Conservation (phyloP, 2,113 vertebrate genomes). For the Pelusios castaneus region DNA sequence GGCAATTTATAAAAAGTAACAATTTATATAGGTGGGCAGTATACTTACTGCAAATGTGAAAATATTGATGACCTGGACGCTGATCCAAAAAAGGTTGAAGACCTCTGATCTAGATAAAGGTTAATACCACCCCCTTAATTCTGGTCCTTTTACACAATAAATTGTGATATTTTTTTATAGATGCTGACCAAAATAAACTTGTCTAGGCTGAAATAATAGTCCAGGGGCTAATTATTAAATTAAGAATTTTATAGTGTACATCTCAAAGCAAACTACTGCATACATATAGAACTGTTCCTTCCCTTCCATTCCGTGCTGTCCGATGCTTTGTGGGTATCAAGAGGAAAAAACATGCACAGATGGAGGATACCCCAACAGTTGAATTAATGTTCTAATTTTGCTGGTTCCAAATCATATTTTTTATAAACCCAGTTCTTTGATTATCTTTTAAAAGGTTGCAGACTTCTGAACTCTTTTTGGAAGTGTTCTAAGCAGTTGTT, state of each 20-base stretch:
- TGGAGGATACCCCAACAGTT: background rate
- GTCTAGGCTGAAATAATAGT: background rate
- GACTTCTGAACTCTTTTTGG: rapidly evolving
- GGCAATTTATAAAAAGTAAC: too few relatives aligned
- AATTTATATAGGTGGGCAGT: too few relatives aligned
- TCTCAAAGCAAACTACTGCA: background rate
- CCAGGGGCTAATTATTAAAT: background rate
- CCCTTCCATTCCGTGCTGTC: background rate
- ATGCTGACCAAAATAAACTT: background rate
- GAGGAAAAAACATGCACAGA: background rate
- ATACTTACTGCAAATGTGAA: too few relatives aligned
- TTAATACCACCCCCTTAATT: background rate
- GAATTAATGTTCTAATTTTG: background rate
- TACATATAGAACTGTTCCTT: background rate
- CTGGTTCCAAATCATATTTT: background rate
- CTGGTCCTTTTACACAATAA: background rate
- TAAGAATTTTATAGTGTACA: background rate
- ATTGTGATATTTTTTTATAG: background rate
- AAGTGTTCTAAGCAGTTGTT: background rate
- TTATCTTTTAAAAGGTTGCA: background rate
- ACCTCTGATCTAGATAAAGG: background rate
- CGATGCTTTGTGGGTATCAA: background rate
- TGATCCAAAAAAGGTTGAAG: too few relatives aligned
- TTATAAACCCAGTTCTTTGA: background rate
- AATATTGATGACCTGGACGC: too few relatives aligned